Evolutionary conservation across 2,888 invertebrate species (phyloP).

Genomic region (Spisula solida): DNA sequence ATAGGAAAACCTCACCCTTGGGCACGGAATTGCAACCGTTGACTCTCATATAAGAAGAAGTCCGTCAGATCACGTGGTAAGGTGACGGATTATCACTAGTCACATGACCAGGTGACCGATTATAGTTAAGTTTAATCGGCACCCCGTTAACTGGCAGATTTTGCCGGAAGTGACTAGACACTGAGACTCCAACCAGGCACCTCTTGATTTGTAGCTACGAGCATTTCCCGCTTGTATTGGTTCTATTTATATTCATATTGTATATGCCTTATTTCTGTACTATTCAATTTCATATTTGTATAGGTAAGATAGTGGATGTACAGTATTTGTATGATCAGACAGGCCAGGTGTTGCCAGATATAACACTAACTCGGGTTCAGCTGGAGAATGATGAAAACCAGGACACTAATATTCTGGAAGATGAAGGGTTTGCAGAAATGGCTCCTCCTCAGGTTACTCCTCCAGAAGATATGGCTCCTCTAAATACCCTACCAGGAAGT

Average conservation of each 20-base stretch:
- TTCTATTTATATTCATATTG: too few relatives aligned
- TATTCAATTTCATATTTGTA: not conserved
- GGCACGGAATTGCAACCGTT: too few relatives aligned
- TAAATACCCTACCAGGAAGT: not conserved
- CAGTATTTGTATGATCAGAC: slow-evolving; percentile 70
- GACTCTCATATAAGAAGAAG: too few relatives aligned
- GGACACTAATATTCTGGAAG: slow-evolving; percentile 37
- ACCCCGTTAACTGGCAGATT: too few relatives aligned
- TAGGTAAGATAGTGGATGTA: slow-evolving; percentile 70
- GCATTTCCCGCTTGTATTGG: not conserved
- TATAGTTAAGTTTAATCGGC: too few relatives aligned
- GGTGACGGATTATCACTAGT: too few relatives aligned
- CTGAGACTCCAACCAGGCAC: too few relatives aligned
- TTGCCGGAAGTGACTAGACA: too few relatives aligned
- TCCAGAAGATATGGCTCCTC: not conserved
- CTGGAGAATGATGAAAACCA: slow-evolving; percentile 33
- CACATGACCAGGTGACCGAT: too few relatives aligned
- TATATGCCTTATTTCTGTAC: too few relatives aligned
- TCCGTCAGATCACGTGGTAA: too few relatives aligned
- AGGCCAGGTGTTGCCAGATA: slow-evolving; percentile 33
- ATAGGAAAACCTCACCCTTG: too few relatives aligned
- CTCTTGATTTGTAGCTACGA: not conserved
- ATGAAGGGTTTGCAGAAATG: slow-evolving; percentile 64
- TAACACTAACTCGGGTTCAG: not conserved
- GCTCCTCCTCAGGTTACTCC: not conserved